Percentiles rank a stretch among this genome's conserved stretches.
Evolutionary conservation across 1,140 invertebrate species (phyloP).

Genomic region (Drosophila bifasciata): DNA sequence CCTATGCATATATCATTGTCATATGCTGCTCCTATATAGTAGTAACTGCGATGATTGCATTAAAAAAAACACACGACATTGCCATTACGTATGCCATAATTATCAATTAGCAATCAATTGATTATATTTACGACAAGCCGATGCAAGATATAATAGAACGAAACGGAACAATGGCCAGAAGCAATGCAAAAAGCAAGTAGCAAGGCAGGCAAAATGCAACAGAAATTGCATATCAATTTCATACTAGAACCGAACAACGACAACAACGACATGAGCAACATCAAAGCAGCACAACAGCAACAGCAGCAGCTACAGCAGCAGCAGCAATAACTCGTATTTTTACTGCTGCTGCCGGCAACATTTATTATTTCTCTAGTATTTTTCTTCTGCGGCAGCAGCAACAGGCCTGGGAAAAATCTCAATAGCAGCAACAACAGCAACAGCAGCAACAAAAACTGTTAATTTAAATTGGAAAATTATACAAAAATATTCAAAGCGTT

Average conservation of each 20-base stretch:
- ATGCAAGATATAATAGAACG: constrained; percentile 40
- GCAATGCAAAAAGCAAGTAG: not conserved
- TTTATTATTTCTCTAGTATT: constrained; percentile 14
- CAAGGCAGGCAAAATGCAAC: constrained; percentile 20
- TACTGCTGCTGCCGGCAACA: constrained; percentile 49
- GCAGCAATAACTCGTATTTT: constrained; percentile 65
- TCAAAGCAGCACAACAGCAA: constrained; percentile 25
- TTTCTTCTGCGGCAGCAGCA: constrained; percentile 32
- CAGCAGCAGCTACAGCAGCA: constrained; percentile 23
- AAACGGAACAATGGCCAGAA: constrained; percentile 39
- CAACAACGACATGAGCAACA: constrained; percentile 11
- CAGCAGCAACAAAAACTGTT: constrained; percentile 60
- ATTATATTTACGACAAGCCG: constrained; percentile 55
- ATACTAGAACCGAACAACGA: constrained; percentile 16
- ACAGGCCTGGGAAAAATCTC: constrained; percentile 74
- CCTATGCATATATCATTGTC: not conserved
- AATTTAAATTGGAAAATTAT: constrained; percentile 83
- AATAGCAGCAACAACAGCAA: constrained; percentile 35
- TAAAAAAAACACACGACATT: constrained; percentile 23
- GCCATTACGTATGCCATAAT: constrained; percentile 68
- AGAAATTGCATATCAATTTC: constrained; percentile 58
- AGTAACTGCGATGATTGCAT: not conserved
- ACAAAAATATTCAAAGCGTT: constrained; percentile 81
- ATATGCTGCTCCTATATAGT: no score
- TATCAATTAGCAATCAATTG: constrained; percentile 82